phyloP scores from a whole-genome alignment of 2,888 invertebrate species.

The Branchipolynoe longqiensis region DNA sequence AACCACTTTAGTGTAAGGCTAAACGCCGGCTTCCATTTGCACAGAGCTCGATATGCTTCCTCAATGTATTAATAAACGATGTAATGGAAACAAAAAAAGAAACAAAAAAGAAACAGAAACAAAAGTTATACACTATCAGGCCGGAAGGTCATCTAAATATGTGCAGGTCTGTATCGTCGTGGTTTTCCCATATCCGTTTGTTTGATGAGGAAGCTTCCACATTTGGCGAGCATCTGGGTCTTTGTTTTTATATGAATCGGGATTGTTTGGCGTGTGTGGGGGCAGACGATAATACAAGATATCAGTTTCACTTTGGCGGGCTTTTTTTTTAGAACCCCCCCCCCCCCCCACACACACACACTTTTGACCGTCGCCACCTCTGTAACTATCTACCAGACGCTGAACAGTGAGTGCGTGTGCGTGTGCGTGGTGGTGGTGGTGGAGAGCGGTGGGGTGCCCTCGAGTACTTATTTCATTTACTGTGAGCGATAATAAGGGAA shows the following conservation, averaged over 20 bases:
- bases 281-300: neutral
- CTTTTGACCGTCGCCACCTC: neutral
- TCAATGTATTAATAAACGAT: neutral
- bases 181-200: slow-evolving; percentile 5
- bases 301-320: neutral
- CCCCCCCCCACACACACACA: neutral
- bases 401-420: neutral
- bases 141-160: neutral
- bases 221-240: slow-evolving; percentile 34
- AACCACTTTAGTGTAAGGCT: too few species aligned
- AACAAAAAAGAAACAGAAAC: neutral
- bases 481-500: neutral
- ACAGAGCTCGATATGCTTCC: neutral
- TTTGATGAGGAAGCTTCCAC: neutral
- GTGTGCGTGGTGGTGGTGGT: neutral
- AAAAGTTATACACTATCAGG: neutral
- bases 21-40: neutral
- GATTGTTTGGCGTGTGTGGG: neutral
- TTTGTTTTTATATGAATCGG: neutral
- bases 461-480: neutral
- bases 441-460: neutral
- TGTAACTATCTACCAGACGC: neutral
- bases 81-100: neutral
- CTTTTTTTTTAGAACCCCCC: neutral
- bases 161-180: too few species aligned